phyloP scores from a whole-genome alignment of 2,797 vertebrate genomes.

The Neopelma chrysocephalum region DNA sequence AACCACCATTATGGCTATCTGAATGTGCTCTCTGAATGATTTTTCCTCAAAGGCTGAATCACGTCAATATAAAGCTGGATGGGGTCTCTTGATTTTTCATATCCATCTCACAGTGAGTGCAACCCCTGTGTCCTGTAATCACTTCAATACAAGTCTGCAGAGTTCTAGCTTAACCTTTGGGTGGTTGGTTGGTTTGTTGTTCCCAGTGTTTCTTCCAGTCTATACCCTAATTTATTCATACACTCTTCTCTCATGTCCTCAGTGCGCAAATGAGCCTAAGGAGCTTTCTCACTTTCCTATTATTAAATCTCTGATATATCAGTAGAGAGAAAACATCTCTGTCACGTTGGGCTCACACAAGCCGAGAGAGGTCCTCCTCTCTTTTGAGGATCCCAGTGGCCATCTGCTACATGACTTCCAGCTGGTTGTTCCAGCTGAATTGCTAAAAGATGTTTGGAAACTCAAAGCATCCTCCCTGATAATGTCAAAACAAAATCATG shows the following conservation, averaged over 20 bases:
- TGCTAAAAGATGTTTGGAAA: background rate
- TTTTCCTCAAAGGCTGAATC: background rate
- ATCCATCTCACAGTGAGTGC: background rate
- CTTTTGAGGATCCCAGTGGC: background rate
- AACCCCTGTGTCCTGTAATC: background rate
- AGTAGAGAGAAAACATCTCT: background rate
- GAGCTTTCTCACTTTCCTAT: background rate
- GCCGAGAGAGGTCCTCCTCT: background rate
- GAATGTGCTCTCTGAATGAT: background rate
- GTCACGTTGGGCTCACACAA: background rate
- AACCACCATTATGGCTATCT: fast-evolving
- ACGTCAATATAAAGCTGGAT: background rate
- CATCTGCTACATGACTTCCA: background rate
- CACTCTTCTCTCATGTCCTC: background rate
- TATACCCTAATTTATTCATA: background rate
- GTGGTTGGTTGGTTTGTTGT: background rate
- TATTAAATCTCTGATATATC: background rate
- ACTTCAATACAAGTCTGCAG: background rate
- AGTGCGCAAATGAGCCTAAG: background rate
- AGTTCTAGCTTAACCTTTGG: background rate
- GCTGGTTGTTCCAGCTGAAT: background rate
- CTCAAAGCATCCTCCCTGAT: background rate
- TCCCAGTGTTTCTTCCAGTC: background rate
- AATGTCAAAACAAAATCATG: background rate
- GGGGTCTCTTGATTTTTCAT: background rate